A percentile compares a stretch with the other conserved stretches of the same genome.
Conservation (phyloP, 2,113 vertebrate species). For the Triplophysa dalaica region DNA sequence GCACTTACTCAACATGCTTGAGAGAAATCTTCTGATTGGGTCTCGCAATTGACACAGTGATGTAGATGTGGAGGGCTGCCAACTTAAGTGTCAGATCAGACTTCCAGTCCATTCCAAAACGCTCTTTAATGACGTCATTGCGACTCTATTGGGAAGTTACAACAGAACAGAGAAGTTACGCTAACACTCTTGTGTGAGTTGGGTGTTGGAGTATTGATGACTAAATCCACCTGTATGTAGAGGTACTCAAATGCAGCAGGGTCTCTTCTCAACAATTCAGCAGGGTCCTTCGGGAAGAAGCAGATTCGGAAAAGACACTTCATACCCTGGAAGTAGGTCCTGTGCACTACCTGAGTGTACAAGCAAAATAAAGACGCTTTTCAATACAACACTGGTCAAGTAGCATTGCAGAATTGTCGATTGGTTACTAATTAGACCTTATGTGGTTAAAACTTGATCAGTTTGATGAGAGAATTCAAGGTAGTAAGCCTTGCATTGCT, state of each 20-base stretch:
- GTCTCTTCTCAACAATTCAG: constrained; percentile 88
- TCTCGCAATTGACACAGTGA: constrained; percentile 92
- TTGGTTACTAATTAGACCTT: too few relatives aligned
- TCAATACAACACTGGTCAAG: not conserved
- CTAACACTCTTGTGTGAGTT: not conserved
- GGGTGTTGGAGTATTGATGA: not conserved
- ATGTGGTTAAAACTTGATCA: too few relatives aligned
- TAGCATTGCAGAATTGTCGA: too few relatives aligned
- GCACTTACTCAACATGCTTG: constrained; percentile 95
- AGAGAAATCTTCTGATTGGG: constrained; percentile 98
- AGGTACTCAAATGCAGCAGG: constrained; percentile 97
- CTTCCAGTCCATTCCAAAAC: constrained; percentile 90
- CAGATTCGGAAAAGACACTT: constrained; percentile 95
- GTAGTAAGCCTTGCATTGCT: too few relatives aligned
- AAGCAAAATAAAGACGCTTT: not conserved
- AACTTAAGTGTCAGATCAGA: constrained; percentile 89
- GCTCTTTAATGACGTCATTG: constrained; percentile 96
- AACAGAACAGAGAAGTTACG: not conserved
- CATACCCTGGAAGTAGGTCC: constrained; percentile 98
- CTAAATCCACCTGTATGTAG: constrained; percentile 88
- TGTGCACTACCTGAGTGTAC: constrained; percentile 87
- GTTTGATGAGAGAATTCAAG: too few relatives aligned
- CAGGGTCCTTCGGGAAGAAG: constrained; percentile 97
- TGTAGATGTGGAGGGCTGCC: constrained; percentile 95
- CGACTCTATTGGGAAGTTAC: constrained; percentile 79